Evolutionary conservation across 2,797 vertebrate species (phyloP), one percentile per base, ranked within the genome.

Genomic region (Aythya fuligula): DNA sequence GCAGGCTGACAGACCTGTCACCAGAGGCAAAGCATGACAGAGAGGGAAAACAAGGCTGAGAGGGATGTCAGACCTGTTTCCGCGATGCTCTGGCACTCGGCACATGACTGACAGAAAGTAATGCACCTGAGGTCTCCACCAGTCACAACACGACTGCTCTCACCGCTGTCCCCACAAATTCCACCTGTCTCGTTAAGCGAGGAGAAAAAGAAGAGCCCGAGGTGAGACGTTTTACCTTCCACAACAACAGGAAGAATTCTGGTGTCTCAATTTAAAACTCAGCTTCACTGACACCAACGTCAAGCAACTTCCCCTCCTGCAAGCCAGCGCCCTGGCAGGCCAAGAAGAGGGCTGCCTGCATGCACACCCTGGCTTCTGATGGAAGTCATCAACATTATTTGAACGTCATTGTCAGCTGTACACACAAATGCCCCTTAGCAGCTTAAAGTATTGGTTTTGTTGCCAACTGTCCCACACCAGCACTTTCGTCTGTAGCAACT

Each of bases 1-100:
- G 25, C 28, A 53, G 32, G 8, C 34, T 72, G 75, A 24, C 54
- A 75, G 49, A 67, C n/a, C 75, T 57, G 38, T 41, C 81, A 77
- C 49, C 49, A 34, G 41, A 10, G 43, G 32, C 28, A 56, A 71
- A 38, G n/a, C 24, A 39, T 17, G 27, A 41, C n/a, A 11, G 28
- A 51, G 39, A 25, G 1, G 1, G 25, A 47, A 83, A 80, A 72
- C 0, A 0, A 74, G 25, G 22, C 38, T 2, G 0, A 22, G 10
- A 85, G 24, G 14, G 22, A 41, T 27, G 25, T 47, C 75, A 80
- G 30, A 79, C 58, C 20, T 65, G 5, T 53, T 90, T 60, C 2
- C 6, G n/a, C 0, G 2, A 73, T 1, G 9, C 27, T 66, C 43
- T 39, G 1, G 1, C 20, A 54, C 49, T 49, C 61, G 9, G 19